Conservation (phyloP, 2,113 vertebrate species). For the Macrotis lagotis region DNA sequence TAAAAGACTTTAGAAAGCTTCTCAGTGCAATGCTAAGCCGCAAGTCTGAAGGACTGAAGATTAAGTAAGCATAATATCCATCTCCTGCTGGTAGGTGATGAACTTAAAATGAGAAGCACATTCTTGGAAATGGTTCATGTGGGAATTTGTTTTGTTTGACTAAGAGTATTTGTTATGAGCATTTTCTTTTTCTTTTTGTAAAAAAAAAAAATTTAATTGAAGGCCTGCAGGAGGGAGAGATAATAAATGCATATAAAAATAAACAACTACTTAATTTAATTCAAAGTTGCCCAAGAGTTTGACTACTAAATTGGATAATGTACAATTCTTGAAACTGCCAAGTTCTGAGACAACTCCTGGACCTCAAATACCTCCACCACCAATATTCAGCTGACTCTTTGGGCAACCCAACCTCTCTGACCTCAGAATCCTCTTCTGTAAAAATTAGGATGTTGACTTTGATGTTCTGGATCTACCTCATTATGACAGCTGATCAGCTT, state of each 20-base stretch:
- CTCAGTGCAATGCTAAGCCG: background rate
- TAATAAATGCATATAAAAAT: background rate
- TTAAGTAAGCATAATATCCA: background rate
- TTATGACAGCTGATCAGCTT: background rate
- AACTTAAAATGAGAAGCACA: background rate
- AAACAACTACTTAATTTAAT: background rate
- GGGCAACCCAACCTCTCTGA: background rate
- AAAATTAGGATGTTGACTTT: background rate
- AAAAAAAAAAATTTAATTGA: background rate
- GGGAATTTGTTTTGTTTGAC: background rate
- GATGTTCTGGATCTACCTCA: too few species aligned
- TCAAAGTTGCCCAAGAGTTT: background rate
- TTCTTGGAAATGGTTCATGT: background rate
- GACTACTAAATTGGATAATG: too few species aligned
- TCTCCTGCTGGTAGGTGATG: background rate
- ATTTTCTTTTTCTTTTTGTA: background rate
- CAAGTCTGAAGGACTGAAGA: background rate
- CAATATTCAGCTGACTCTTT: background rate
- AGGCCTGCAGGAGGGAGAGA: background rate
- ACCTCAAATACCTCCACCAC: background rate
- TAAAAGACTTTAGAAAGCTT: background rate
- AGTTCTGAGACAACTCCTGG: background rate
- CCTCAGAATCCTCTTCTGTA: background rate
- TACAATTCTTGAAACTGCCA: background rate
- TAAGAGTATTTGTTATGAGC: background rate